Evolutionary conservation across 2,797 vertebrate species (phyloP), one percentile per base, ranked within the genome.

Genomic region (Myotis findleyi): DNA sequence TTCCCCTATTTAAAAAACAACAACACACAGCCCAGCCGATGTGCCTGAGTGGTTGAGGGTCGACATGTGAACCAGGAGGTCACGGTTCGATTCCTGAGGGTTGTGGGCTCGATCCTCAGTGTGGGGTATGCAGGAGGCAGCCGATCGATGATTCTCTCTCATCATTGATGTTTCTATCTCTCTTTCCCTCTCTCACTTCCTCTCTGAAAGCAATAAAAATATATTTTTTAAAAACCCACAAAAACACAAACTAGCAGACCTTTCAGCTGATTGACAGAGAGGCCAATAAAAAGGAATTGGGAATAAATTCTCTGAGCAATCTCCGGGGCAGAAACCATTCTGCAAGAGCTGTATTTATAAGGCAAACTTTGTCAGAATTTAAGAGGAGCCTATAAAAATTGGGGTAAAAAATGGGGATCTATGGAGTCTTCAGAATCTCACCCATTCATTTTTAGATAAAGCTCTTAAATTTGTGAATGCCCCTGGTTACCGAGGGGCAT

Each of bases 281-380:
- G 7, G 9, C 44, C 51, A 85, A n/a, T 25, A 14, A 25, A 87
- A 77, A 91, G 55, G 3, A 36, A 11, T 14, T 73, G 10, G 21
- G 71, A 71, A 59, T n/a, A 86, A 88, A 93, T 77, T 87, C 44
- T 53, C 57, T 38, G 41, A 75, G 30, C 3, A 82, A 71, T 41
- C 83, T 92, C 64, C 30, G 25, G 66, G 88, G 68, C 36, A 91
- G 41, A 33, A 49, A 11, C 2, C 27, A 53, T 38, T 51, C 49
- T 30, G 7, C 23, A 25, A n/a, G 30, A 47, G 9, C 49, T 93
- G 11, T 66, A 87, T 83, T 75, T 90, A 83, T n/a, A 36, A 62
- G 89, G 44, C 20, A 75, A 87, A 92, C 47, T 75, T 92, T 38
- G 51, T 72, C 84, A 87, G 59, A 73, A 96, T 49, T 83, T 59